Base-by-base conservation (phyloP, 1,140 invertebrate species). In the Tribolium castaneum region DNA sequence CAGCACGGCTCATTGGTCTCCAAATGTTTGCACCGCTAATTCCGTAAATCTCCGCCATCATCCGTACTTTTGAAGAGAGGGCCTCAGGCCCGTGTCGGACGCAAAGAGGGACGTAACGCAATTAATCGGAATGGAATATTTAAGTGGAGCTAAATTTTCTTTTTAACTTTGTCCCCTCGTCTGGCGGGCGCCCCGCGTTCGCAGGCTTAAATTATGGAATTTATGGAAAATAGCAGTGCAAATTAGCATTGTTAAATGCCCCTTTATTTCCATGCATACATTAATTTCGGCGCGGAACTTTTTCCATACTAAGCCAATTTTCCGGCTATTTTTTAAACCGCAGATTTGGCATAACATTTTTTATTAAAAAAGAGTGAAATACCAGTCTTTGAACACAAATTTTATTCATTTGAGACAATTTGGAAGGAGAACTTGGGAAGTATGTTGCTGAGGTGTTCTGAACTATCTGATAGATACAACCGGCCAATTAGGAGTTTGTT, bases 61-160 rank as follows among this genome's bases (percentile, higher is more conserved):
- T 13, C 56, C 56, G 56, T 30, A 62, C 56, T 62, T 62, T 62
- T 66, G 59, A 66, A 13, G 59, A 66, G 59, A 66, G 14, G 16
- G 59, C 59, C 59, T 25, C 4, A 66, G 59, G 59, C 59, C n/a
- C 59, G 34, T 66, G 59, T 66, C 59, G 59, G 59, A 66, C 59
- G 59, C 59, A 66, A 66, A 66, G 59, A 66, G 59, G 59, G 59
- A 66, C 59, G 25, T 66, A 66, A 66, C 59, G 59, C 59, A 66
- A 66, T 66, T 66, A 66, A 66, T 66, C 59, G 59, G 59, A 66
- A 66, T 66, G 59, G 59, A 66, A 66, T 66, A 66, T 66, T 66
- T 66, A 66, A 66, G 59, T 66, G 59, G 30, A 66, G 30, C 59
- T 66, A 66, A 66, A 66, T 66, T 66, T 66, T 66, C 59, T 66